Base-by-base conservation (phyloP, 2,888 invertebrate species). In the Phlogophora meticulosa region DNA sequence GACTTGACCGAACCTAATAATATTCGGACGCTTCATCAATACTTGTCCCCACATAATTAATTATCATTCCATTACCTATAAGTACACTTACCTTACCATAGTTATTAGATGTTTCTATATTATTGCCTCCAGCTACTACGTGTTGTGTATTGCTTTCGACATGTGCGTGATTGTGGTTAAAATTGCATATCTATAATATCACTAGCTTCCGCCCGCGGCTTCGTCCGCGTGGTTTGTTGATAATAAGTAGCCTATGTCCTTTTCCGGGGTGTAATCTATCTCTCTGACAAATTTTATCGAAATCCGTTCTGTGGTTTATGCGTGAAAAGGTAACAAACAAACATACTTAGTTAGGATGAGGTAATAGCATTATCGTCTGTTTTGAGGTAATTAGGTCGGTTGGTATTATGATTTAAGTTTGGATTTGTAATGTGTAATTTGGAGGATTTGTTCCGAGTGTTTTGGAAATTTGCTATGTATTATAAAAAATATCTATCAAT, bases 181-280 rank as follows among this genome's bases (percentile, higher is more conserved):
- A n/a, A 69, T 57, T 65, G 40, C 7, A 10, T 57, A 51, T 69
- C 56, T 32, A 46, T 42, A 36, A 46, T 36, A 36, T 71, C n/a
- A n/a, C n/a, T n/a, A n/a, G n/a, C n/a, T n/a, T n/a, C n/a, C n/a
- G n/a, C n/a, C n/a, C n/a, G n/a, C n/a, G n/a, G n/a, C n/a, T n/a
- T n/a, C n/a, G n/a, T n/a, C n/a, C n/a, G n/a, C n/a, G n/a, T n/a
- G n/a, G n/a, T n/a, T n/a, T n/a, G n/a, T n/a, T n/a, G n/a, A n/a
- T n/a, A n/a, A n/a, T n/a, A n/a, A n/a, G n/a, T n/a, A n/a, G n/a
- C n/a, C n/a, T n/a, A n/a, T n/a, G n/a, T n/a, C n/a, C n/a, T n/a
- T n/a, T n/a, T n/a, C n/a, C n/a, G n/a, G n/a, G n/a, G n/a, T n/a
- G n/a, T n/a, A n/a, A n/a, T n/a, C n/a, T n/a, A n/a, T n/a, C n/a